phyloP scores from a whole-genome alignment of 2,113 vertebrate species.

The Thalassarche chlororhynchos region DNA sequence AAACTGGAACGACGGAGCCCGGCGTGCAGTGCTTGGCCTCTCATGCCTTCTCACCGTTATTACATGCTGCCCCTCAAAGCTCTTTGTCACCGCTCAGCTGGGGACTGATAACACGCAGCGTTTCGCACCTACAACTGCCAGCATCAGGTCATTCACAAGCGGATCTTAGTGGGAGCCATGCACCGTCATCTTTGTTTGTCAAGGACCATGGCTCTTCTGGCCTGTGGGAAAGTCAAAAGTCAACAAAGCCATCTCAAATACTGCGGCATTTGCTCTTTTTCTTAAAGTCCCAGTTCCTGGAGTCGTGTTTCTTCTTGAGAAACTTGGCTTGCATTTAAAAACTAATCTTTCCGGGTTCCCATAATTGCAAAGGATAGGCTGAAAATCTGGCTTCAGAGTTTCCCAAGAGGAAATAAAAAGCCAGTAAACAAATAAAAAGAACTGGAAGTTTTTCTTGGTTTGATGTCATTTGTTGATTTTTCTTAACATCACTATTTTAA shows the following conservation, averaged over 20 bases:
- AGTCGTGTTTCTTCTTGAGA: not conserved
- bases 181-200: not conserved
- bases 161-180: not conserved
- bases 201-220: not conserved
- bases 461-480: conserved; percentile 39
- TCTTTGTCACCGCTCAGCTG: not conserved
- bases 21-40: accelerated
- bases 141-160: not conserved
- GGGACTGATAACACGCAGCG: not conserved
- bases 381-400: conserved; percentile 30
- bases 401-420: conserved; percentile 45
- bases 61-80: not conserved
- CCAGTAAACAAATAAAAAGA: conserved; percentile 44
- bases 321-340: conserved; percentile 25
- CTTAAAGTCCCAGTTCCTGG: not conserved
- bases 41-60: not conserved
- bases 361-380: not conserved
- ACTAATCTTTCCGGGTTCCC: not conserved
- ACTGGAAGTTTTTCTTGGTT: conserved; percentile 32
- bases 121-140: not conserved
- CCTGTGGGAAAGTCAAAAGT: not conserved
- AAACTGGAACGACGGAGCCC: not conserved
- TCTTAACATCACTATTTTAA: conserved; percentile 35
- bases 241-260: not conserved
- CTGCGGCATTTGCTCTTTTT: not conserved